phyloP scores from a whole-genome alignment of 2,797 vertebrate species.

The Cetoscarus ocellatus region DNA sequence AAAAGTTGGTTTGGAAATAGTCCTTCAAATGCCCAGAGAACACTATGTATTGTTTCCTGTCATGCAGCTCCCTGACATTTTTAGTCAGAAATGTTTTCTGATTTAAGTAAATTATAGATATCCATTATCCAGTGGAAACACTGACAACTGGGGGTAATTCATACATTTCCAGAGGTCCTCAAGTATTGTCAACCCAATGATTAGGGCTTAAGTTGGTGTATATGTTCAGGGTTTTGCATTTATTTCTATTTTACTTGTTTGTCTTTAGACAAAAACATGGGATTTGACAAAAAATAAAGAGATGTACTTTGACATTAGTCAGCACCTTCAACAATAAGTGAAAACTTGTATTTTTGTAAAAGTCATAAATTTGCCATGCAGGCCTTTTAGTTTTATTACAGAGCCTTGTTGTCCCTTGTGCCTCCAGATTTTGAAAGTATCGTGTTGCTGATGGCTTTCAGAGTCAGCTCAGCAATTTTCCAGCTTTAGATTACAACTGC shows the following conservation, averaged over 20 bases:
- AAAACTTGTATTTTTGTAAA: background rate
- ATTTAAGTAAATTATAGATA: too few species aligned
- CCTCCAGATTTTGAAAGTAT: constrained; percentile 29
- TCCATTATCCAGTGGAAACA: too few species aligned
- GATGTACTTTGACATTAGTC: background rate
- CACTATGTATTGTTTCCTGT: too few species aligned
- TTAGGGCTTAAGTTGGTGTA: too few species aligned
- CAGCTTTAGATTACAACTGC: constrained; percentile 3
- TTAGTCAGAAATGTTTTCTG: too few species aligned
- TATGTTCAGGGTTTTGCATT: background rate
- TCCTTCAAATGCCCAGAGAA: too few species aligned
- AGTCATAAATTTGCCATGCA: background rate
- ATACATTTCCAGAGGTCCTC: too few species aligned
- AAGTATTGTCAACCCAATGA: too few species aligned
- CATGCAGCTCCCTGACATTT: too few species aligned
- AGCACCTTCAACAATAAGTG: background rate
- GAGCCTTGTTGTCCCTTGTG: constrained; percentile 2
- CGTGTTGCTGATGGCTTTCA: constrained; percentile 19
- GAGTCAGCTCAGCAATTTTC: constrained; percentile 51
- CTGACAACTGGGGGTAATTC: too few species aligned
- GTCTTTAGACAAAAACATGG: background rate
- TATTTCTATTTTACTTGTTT: background rate
- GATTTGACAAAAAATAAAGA: background rate
- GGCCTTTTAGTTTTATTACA: constrained; percentile 3
- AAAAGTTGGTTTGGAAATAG: too few species aligned